Conservation (phyloP, 2,888 invertebrate species). For the Pterostichus niger region DNA sequence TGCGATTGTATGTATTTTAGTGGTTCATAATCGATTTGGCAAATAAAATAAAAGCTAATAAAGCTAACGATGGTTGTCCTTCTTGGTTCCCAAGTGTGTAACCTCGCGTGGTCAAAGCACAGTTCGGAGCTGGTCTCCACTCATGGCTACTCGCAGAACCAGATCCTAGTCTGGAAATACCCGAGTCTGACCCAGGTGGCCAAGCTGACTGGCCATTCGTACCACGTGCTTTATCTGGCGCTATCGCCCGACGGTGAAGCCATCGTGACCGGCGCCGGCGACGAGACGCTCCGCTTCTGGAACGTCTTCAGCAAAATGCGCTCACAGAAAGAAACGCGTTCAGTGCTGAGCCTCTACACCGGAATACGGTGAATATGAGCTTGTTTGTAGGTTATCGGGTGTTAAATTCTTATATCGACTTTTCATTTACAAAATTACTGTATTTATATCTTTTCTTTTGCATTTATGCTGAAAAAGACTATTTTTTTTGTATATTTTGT, state of each 20-base stretch:
- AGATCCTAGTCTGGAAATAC: conserved; percentile 99
- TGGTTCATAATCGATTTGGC: too few relatives aligned
- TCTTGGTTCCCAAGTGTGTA: conserved; percentile 96
- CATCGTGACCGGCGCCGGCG: conserved; percentile 99
- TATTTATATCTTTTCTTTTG: conserved; percentile 17
- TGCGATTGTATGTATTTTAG: too few relatives aligned
- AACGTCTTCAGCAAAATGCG: conserved; percentile 99
- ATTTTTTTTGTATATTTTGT: conserved; percentile 27
- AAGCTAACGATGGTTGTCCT: too few relatives aligned
- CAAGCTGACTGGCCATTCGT: conserved; percentile 97
- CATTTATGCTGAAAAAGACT: conserved; percentile 12
- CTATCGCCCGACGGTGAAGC: conserved; percentile 99
- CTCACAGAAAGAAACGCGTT: conserved; percentile 95
- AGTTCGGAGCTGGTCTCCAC: conserved; percentile 98
- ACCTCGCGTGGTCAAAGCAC: conserved; percentile 99
- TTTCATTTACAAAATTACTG: conserved; percentile 13
- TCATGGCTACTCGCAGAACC: conserved; percentile 99
- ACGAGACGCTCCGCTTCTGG: conserved; percentile 99
- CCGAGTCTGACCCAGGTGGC: conserved; percentile 98
- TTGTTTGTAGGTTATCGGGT: background rate
- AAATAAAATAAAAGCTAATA: too few relatives aligned
- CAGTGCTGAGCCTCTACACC: conserved; percentile 94
- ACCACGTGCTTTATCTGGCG: conserved; percentile 96
- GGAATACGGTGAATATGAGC: conserved; percentile 84
- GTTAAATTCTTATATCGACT: conserved; percentile 14